Evolutionary conservation across 2,888 invertebrate genomes (phyloP), one percentile per base, ranked within the genome.

Genomic region (Scaptomyza parva): DNA sequence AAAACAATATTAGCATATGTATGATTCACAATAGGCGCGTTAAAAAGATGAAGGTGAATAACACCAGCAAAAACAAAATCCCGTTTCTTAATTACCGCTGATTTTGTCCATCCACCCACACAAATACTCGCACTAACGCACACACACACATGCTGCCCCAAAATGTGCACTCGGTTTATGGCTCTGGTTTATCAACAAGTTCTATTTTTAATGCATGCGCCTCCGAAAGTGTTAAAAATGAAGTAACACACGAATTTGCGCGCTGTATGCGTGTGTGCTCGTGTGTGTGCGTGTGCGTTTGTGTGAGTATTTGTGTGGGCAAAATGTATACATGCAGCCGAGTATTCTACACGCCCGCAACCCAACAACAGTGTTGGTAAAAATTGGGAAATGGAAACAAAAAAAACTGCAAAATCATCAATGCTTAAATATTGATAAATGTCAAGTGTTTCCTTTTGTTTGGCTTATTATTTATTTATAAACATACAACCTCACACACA

Each of bases 171-270:
- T 76, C 54, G 58, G 51, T 58, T 72, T 43, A 41, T 65, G 54
- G 78, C 57, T 35, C 26, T 57, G 57, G 60, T 52, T 87, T 87
- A 87, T 88, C 86, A 88, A 86, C 88, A 88, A 88, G 88, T 89
- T 89, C 87, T 88, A 88, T 89, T 88, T 89, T 78, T 88, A 87
- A 82, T 71, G 48, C 48, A 47, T 71, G 59, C 58, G 71, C 70
- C 67, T 73, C 72, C 40, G 58, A 59, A 76, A 76, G 69, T 74
- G 67, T 70, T 75, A 60, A 75, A 66, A 70, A 40, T 74, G 71
- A 70, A 74, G 71, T 70, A 70, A 70, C 65, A 51, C n/a, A 68
- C 50, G 43, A 33, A 52, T 41, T 14, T 44, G 30, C 45, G 28
- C 28, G 12, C 14, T 39, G 39, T 50, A 7, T 48, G 20, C 45